Evolutionary conservation across 2,888 invertebrate genomes (phyloP).

Genomic region (Toxonevra muliebris): DNA sequence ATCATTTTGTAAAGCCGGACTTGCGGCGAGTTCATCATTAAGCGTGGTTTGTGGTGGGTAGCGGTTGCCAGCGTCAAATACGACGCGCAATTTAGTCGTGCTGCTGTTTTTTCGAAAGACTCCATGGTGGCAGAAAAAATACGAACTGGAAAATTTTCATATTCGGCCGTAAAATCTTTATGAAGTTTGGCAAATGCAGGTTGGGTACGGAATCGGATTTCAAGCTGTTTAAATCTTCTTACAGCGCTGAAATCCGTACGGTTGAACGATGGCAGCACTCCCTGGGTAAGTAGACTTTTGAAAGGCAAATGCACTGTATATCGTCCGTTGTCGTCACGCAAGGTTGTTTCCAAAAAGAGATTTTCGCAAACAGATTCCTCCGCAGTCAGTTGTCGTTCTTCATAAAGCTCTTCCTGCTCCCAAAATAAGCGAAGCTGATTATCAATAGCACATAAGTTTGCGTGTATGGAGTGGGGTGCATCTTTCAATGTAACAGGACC

Average conservation of each 20-base stretch:
- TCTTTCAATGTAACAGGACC: no score
- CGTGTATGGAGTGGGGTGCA: no score
- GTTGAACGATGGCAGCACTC: conserved; percentile 11
- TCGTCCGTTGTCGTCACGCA: conserved; percentile 11
- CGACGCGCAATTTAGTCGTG: conserved; percentile 8
- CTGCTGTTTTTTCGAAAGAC: conserved; percentile 15
- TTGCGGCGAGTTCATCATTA: conserved; percentile 27
- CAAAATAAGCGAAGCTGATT: no score
- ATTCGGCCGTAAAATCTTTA: conserved; percentile 25
- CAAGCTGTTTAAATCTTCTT: conserved; percentile 21
- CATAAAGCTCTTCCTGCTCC: conserved; percentile 25
- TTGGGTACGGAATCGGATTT: conserved; percentile 19
- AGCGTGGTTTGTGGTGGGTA: background rate
- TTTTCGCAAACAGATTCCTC: conserved; percentile 22
- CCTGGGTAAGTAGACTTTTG: conserved; percentile 10
- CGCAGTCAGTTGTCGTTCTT: background rate
- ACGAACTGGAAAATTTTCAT: conserved; percentile 14
- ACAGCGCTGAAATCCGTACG: conserved; percentile 25
- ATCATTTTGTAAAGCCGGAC: conserved; percentile 34
- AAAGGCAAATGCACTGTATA: conserved; percentile 29
- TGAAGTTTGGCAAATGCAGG: conserved; percentile 17
- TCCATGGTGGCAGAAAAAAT: conserved; percentile 23
- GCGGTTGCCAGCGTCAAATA: conserved; percentile 13
- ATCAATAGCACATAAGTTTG: conserved; percentile 22
- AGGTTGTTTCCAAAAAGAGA: conserved; percentile 16